Evolutionary conservation across 2,113 vertebrate species (phyloP).

Genomic region (Oxyura jamaicensis): DNA sequence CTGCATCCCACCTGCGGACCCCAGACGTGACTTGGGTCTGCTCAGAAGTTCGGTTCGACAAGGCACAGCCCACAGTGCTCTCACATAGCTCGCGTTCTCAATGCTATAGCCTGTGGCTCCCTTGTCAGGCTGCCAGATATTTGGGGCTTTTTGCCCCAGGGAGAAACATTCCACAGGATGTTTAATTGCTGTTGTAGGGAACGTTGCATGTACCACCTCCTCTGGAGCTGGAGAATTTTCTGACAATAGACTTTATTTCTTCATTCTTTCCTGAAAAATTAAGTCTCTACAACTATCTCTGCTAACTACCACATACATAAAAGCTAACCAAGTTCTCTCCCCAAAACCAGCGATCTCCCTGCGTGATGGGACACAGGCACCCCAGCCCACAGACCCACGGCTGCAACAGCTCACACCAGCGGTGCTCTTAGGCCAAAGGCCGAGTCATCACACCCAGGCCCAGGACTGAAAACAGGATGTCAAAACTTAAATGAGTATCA

Average conservation of each 20-base stretch:
- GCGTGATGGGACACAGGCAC: background rate
- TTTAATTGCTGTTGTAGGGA: background rate
- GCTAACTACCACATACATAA: background rate
- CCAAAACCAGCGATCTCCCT: background rate
- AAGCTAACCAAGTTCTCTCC: background rate
- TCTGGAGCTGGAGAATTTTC: background rate
- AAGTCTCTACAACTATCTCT: background rate
- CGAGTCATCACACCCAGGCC: background rate
- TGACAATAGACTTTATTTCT: background rate
- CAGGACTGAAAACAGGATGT: background rate
- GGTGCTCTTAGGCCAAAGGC: fast-evolving
- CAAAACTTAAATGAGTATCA: background rate
- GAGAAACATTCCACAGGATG: background rate
- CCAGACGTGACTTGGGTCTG: fast-evolving
- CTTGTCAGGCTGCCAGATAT: background rate
- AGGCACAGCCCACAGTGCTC: background rate
- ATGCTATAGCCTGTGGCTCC: fast-evolving
- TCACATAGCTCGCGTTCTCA: fast-evolving
- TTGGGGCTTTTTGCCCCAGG: background rate
- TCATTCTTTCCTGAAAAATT: background rate
- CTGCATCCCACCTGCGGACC: background rate
- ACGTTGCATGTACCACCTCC: background rate
- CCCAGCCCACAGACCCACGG: background rate
- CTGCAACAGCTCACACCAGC: background rate
- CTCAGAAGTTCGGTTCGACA: background rate